Percentiles rank a stretch among this genome's conserved stretches.
phyloP scores from a whole-genome alignment of 2,888 invertebrate species.

The Poecilobothrus nobilitatus region DNA sequence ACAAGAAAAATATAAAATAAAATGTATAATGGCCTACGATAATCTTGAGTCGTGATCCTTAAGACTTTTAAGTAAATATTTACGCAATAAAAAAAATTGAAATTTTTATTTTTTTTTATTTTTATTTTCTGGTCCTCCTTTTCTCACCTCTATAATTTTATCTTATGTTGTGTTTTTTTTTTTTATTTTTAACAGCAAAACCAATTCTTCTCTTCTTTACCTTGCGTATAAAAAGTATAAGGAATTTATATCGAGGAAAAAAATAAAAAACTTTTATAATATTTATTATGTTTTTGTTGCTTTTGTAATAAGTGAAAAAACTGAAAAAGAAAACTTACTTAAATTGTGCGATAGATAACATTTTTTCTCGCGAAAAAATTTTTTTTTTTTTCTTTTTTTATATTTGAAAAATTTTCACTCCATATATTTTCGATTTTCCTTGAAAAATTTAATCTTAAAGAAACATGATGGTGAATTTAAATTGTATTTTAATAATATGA shows the following conservation, averaged over 20 bases:
- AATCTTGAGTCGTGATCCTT: constrained; percentile 6
- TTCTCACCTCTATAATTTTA: neutral
- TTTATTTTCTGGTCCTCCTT: neutral
- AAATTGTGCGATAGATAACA: neutral
- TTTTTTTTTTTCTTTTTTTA: neutral
- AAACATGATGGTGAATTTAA: neutral
- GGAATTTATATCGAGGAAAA: neutral
- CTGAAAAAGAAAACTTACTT: neutral
- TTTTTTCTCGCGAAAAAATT: neutral
- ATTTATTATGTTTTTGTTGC: neutral
- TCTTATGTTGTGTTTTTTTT: neutral
- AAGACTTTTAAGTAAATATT: constrained; percentile 3
- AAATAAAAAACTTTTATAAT: neutral
- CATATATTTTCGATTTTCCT: neutral
- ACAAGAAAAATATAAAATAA: neutral
- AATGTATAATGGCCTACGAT: neutral
- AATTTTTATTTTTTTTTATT: neutral
- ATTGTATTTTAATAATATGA: constrained; percentile 4
- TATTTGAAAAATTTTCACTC: neutral
- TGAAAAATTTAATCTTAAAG: neutral
- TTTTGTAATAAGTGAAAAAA: neutral
- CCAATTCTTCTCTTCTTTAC: neutral
- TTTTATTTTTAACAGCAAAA: neutral
- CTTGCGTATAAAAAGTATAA: neutral
- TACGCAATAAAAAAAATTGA: neutral